Base-by-base conservation (phyloP, 2,888 invertebrate genomes). In the Neoaliturus tenellus region DNA sequence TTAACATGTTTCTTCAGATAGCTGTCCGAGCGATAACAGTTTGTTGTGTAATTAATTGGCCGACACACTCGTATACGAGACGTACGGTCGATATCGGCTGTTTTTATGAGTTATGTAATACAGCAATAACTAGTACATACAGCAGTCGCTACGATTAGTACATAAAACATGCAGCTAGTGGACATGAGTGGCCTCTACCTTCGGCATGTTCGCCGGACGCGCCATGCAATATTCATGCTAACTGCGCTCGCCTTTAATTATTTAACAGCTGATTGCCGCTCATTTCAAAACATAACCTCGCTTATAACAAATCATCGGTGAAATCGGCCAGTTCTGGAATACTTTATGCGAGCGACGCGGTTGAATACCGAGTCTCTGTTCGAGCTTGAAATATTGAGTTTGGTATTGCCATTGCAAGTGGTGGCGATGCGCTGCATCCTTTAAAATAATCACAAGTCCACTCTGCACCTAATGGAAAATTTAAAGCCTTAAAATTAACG, bases 1-100 rank as follows among this genome's bases (percentile, higher is more conserved):
- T 75, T 75, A 44, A 44, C 44, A 75, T 44, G 73, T 75, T 75
- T 75, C 73, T 75, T 75, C 73, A 75, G 44, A 41, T 35, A 75
- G 69, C 73, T 75, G 73, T 44, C 73, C 23, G 23, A 44, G 48
- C n/a, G 73, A 75, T 75, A 75, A 75, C 73, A 28, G 23, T 44
- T 39, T 23, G 73, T 75, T 75, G 17, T 75, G 39, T 75, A 25
- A 75, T 75, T 75, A 44, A 44, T 44, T 44, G 33, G 35, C 67
- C 31, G 17, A 28, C 35, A 67, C 31, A 67, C 48, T 17, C 48
- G 17, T 48, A 58, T 23, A n/a, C 14, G 67, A 31, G 67, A 67
- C 67, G 25, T 58, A 67, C 67, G 31, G n/a, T 20, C 69, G 69
- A 31, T 35, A 33, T 35, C 69, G 20, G 20, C 1, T 67, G 31